Conservation (phyloP, 2,113 vertebrate genomes). For the Riparia riparia region DNA sequence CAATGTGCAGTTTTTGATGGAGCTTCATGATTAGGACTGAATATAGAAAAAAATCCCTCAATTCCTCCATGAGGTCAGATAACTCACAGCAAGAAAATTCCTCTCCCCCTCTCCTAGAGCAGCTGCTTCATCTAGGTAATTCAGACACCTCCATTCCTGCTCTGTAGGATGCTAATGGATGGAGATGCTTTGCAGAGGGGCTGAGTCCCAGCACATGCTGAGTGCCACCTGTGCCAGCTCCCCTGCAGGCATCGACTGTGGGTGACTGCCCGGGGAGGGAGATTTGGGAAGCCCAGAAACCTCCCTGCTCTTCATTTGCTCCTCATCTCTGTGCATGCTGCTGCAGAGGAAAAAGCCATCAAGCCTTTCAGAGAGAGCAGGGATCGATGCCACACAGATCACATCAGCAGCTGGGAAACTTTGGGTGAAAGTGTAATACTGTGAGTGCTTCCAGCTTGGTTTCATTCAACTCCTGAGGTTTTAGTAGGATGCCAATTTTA, state of each 20-base stretch:
- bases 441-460: not conserved
- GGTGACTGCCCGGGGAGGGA: not conserved
- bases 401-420: constrained; percentile 14
- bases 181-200: not conserved
- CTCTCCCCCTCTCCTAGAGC: not conserved
- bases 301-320: not conserved
- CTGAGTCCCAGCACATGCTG: not conserved
- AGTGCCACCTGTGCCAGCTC: not conserved
- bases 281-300: not conserved
- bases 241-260: rapidly evolving
- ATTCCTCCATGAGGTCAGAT: not conserved
- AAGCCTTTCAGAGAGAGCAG: not conserved
- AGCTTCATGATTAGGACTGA: not conserved
- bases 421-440: not conserved
- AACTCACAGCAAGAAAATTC: not conserved
- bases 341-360: not conserved
- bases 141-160: not conserved
- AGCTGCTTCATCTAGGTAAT: not conserved
- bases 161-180: not conserved
- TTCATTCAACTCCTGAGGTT: constrained; percentile 10
- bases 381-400: not conserved
- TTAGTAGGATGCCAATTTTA: not conserved
- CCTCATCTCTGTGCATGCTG: not conserved
- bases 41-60: not conserved
- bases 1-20: not conserved